Evolutionary conservation across 2,113 vertebrate species (phyloP).

Genomic region (Synchiropus splendidus): DNA sequence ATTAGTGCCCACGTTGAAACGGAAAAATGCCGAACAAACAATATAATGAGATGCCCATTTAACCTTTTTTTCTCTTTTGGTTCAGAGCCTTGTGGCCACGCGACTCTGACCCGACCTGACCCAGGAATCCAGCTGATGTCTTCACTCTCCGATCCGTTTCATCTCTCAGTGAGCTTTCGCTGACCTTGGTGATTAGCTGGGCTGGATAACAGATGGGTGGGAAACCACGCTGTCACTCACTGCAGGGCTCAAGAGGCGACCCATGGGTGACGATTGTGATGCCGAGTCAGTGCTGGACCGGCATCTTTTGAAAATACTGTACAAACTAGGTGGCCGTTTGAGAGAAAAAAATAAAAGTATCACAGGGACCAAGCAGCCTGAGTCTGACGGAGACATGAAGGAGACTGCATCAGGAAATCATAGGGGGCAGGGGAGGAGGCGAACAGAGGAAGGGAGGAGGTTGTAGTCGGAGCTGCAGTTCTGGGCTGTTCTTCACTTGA

Average conservation of each 20-base stretch:
- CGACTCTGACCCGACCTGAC: slow-evolving; percentile 16
- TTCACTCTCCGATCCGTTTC: slow-evolving; percentile 23
- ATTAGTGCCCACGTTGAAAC: too few relatives aligned
- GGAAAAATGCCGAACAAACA: too few relatives aligned
- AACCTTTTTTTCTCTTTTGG: too few relatives aligned
- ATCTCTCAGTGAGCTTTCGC: slow-evolving; percentile 40
- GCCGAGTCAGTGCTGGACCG: slow-evolving; percentile 19
- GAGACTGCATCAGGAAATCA: slow-evolving; percentile 16
- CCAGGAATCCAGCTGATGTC: slow-evolving; percentile 16
- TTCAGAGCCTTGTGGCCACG: too few relatives aligned
- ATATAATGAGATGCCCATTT: too few relatives aligned
- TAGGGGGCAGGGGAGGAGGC: slow-evolving; percentile 10
- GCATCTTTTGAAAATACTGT: slow-evolving; percentile 8
- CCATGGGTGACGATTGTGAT: slow-evolving; percentile 30
- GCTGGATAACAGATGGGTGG: slow-evolving; percentile 34
- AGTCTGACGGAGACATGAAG: slow-evolving; percentile 23
- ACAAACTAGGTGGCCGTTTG: slow-evolving; percentile 1
- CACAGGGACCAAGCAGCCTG: slow-evolving; percentile 20
- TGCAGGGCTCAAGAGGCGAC: slow-evolving; percentile 27
- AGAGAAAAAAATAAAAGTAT: slow-evolving; percentile 17
- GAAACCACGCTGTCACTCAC: slow-evolving; percentile 35
- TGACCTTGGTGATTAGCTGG: slow-evolving; percentile 47
- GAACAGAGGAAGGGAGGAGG: background rate
- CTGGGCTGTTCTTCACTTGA: slow-evolving; percentile 16
- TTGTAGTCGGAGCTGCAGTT: slow-evolving; percentile 11